Percentiles rank a stretch among this genome's conserved stretches.
These are phyloP conservation scores for Phortica variegata DNA, from an alignment of 1,140 invertebrate genomes.

Conservation along the genomic window DNA sequence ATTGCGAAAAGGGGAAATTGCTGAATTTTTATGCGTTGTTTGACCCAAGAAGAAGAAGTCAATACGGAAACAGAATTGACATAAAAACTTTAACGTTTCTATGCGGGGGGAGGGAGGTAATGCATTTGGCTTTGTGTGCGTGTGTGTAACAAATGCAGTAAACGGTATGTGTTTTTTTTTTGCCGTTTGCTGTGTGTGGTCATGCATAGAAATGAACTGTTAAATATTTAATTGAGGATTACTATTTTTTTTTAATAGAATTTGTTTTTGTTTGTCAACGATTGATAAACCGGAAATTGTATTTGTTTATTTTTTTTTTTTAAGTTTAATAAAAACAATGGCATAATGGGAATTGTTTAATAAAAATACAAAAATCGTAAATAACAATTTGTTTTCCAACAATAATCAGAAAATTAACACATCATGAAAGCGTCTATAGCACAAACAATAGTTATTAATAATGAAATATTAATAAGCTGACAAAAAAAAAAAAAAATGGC, in stretches of 20 bases:
- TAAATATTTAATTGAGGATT: constrained; percentile 32
- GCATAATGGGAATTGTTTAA: too few relatives aligned
- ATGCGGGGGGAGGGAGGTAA: too few relatives aligned
- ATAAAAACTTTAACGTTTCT: too few relatives aligned
- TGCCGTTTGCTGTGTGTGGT: constrained; percentile 11
- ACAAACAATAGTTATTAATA: constrained; percentile 2
- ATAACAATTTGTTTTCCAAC: too few relatives aligned
- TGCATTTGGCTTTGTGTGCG: constrained; percentile 2
- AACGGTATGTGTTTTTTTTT: constrained; percentile 2
- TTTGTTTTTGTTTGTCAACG: too few relatives aligned
- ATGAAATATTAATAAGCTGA: not conserved
- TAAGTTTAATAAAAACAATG: too few relatives aligned
- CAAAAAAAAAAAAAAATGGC: not conserved
- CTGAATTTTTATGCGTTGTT: constrained; percentile 43
- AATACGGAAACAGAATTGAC: too few relatives aligned
- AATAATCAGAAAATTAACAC: constrained; percentile 42
- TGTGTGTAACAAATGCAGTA: constrained; percentile 18
- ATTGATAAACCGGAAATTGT: too few relatives aligned
- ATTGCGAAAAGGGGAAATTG: constrained; percentile 51
- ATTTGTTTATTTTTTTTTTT: too few relatives aligned
- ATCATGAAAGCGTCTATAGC: constrained; percentile 36
- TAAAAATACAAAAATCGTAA: too few relatives aligned
- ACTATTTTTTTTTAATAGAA: too few relatives aligned
- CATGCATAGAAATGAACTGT: constrained; percentile 35
- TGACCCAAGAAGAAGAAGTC: too few relatives aligned